phyloP scores from a whole-genome alignment of 2,113 vertebrate genomes.

The Bombycilla garrulus region DNA sequence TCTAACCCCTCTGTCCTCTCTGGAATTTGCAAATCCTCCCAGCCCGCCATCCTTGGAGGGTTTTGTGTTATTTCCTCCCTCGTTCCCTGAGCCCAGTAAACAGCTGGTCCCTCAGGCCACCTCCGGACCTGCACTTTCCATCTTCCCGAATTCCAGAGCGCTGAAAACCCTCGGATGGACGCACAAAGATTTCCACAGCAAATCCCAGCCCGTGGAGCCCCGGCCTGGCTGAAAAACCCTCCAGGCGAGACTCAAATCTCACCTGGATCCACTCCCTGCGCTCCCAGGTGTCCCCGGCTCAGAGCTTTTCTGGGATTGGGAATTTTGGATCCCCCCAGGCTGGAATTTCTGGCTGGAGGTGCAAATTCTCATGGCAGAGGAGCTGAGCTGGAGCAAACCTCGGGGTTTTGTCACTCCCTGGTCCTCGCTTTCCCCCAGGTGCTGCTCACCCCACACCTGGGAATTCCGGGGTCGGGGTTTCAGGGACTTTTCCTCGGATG shows the following conservation, averaged over 20 bases:
- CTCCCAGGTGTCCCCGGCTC: not conserved
- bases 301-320: too few relatives aligned
- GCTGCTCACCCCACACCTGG: not conserved
- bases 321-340: too few relatives aligned
- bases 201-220: rapidly evolving
- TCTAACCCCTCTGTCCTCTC: conserved; percentile 53
- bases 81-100: not conserved
- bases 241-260: not conserved
- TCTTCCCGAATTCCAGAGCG: not conserved
- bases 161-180: not conserved
- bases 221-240: rapidly evolving
- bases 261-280: not conserved
- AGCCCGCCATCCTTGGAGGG: conserved; percentile 3
- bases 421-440: not conserved
- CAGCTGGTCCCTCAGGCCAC: not conserved
- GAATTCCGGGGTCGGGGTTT: not conserved
- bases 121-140: not conserved
- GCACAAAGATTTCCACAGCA: not conserved
- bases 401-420: not conserved
- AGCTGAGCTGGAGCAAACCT: not conserved
- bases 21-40: conserved; percentile 54
- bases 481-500: not conserved
- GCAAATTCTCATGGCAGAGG: not conserved
- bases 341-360: not conserved
- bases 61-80: conserved; percentile 49